Evolutionary conservation across 2,797 vertebrate genomes (phyloP).

Genomic region (Sorex maritimensis): DNA sequence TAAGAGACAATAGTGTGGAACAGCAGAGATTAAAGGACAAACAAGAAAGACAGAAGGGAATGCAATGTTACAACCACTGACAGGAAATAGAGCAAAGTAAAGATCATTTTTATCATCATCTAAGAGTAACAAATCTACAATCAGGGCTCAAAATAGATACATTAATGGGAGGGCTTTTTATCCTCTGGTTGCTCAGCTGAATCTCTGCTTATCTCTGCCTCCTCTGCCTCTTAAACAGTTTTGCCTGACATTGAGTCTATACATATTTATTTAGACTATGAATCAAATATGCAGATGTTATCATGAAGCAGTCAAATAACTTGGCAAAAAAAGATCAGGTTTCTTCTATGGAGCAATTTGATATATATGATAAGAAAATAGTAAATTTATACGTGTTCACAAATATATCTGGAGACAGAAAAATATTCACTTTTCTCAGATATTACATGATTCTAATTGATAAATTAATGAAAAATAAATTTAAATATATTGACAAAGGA

Average conservation of each 20-base stretch:
- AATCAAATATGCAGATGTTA: not conserved
- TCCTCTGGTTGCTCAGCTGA: fast-evolving
- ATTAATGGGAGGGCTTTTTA: not conserved
- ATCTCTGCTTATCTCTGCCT: not conserved
- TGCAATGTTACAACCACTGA: not conserved
- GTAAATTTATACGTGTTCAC: not conserved
- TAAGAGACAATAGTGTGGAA: fast-evolving
- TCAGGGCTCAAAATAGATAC: not conserved
- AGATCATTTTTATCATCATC: not conserved
- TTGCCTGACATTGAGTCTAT: not conserved
- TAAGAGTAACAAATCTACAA: fast-evolving
- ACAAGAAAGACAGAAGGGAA: fast-evolving
- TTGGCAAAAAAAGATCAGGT: not conserved
- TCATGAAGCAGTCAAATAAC: not conserved
- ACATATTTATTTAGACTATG: too few species aligned
- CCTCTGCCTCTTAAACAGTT: not conserved
- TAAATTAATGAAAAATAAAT: not conserved
- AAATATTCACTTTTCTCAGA: not conserved
- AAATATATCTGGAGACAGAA: not conserved
- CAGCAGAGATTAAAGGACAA: not conserved
- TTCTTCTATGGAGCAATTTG: not conserved
- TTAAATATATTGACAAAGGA: not conserved
- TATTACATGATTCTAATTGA: not conserved
- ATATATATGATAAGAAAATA: not conserved
- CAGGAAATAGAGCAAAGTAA: not conserved